These are phyloP conservation scores for Henicopernis longicauda DNA, from an alignment of 2,113 vertebrate species.

Conservation along the genomic window DNA sequence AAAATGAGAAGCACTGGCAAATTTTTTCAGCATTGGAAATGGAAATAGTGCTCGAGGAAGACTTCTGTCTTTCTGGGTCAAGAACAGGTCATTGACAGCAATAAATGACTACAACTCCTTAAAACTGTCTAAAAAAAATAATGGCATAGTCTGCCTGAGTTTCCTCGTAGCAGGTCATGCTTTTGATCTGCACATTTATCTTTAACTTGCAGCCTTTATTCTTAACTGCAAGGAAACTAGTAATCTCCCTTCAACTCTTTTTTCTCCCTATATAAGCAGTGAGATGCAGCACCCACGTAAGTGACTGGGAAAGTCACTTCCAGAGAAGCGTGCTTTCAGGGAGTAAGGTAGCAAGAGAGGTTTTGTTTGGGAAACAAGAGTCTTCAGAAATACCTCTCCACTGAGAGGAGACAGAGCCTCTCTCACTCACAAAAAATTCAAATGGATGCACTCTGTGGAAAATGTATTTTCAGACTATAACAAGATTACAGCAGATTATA, in stretches of 20 bases:
- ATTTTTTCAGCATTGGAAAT: neutral
- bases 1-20: neutral
- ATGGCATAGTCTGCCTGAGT: neutral
- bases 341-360: neutral
- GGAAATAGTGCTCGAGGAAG: neutral
- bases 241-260: neutral
- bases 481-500: slow-evolving; percentile 18
- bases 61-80: neutral
- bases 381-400: neutral
- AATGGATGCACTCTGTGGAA: neutral
- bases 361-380: neutral
- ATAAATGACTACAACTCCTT: neutral
- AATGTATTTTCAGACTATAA: neutral
- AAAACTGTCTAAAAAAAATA: neutral
- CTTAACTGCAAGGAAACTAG: neutral
- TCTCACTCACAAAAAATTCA: neutral
- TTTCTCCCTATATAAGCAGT: neutral
- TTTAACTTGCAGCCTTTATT: neutral
- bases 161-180: neutral
- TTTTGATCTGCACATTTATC: neutral
- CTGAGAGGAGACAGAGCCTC: neutral
- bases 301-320: neutral
- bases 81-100: neutral
- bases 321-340: neutral
- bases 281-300: neutral